Base-by-base conservation (phyloP, 2,797 vertebrate genomes). In the Aselliscus stoliczkanus region DNA sequence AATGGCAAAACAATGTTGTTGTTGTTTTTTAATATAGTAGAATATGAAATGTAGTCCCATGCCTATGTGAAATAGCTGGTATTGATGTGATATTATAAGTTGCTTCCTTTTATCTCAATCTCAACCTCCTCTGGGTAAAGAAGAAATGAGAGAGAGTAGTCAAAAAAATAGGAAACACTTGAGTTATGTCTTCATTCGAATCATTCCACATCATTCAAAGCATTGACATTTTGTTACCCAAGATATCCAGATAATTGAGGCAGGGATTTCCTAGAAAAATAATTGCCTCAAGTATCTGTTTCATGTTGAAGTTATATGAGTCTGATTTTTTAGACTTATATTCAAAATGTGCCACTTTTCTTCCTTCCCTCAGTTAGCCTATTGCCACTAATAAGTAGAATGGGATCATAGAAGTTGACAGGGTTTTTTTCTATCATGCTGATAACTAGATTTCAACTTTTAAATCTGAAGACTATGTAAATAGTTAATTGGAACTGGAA, bases 371-470 rank as follows among this genome's bases (percentile, higher is more conserved):
- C 67, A 44, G 13, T 77, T 21, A 82, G 0, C 47, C 50, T 85
- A 7, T 65, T 96, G 27, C 85, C 77, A 54, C n/a, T 84, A 31
- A 60, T 18, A 85, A 82, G 27, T 34, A 75, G 15, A 50, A 58
- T 85, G 17, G 17, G 8, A 50, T 58, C 13, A 27, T 86, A 58
- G 31, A 75, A 14, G 0, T 34, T 70, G 4, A 23, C 11, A 95
- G 3, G 17, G 10, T 39, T 76, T 83, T 37, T 29, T 64, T 17
- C 5, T 12, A 47, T 37, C 34, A 79, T 76, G 25, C 60, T 73
- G 27, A 52, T 86, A 72, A 88, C 76, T 77, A 80, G n/a, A 83
- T 96, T 93, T 88, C 31, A 89, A 86, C 18, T 82, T 93, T 95
- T 75, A 93, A 95, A 69, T 88, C 39, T 62, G 25, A 93, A 96